Percentiles rank a stretch among this genome's conserved stretches.
phyloP scores from a whole-genome alignment of 2,797 vertebrate species.

The Cygnus olor region DNA sequence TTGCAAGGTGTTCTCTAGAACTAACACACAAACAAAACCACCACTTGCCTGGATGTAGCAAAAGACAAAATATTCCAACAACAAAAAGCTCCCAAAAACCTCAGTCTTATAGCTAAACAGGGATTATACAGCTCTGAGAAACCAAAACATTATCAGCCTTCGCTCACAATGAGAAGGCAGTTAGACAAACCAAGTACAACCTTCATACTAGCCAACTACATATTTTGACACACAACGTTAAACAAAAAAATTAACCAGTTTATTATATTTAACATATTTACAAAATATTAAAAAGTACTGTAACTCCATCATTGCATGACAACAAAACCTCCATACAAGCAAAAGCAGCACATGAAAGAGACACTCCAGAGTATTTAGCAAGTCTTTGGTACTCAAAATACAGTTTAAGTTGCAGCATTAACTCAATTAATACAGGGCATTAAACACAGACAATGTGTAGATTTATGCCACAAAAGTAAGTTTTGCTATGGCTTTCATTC shows the following conservation, averaged over 20 bases:
- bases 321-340: constrained; percentile 54
- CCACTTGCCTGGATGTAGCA: neutral
- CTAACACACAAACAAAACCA: neutral
- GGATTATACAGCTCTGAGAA: neutral
- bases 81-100: neutral
- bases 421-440: constrained; percentile 66
- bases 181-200: neutral
- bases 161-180: neutral
- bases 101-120: neutral
- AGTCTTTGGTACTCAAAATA: constrained; percentile 81
- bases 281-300: constrained; percentile 79
- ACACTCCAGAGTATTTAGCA: constrained; percentile 46
- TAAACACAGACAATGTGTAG: constrained; percentile 48
- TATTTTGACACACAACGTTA: constrained; percentile 24
- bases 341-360: constrained; percentile 63
- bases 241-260: constrained; percentile 71
- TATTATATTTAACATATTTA: constrained; percentile 84
- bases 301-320: constrained; percentile 52
- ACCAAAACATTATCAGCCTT: neutral
- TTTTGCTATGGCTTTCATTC: constrained; percentile 38
- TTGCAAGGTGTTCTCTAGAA: neutral
- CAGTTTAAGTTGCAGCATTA: constrained; percentile 65
- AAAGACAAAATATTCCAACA: neutral
- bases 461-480: neutral
- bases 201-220: neutral